Evolutionary conservation across 2,113 vertebrate genomes (phyloP).

Genomic region (Phaetusa simplex): DNA sequence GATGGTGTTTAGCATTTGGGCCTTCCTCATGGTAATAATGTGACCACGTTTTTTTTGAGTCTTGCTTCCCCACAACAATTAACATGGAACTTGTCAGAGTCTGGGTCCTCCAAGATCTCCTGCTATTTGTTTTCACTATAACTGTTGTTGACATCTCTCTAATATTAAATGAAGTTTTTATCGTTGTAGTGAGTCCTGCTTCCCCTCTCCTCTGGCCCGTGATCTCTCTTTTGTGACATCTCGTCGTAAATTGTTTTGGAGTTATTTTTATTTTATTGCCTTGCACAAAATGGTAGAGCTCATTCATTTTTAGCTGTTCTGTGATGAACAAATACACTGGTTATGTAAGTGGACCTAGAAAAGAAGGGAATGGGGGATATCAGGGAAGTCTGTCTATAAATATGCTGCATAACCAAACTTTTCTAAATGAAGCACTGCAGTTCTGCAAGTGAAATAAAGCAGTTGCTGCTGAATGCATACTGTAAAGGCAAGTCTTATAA

Average conservation of each 20-base stretch:
- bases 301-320: background rate
- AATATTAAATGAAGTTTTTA: conserved; percentile 33
- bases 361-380: background rate
- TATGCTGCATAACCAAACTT: conserved; percentile 8
- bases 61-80: background rate
- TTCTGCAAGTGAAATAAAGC: conserved; percentile 21
- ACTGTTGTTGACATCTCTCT: conserved; percentile 6
- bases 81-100: background rate
- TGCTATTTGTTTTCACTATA: conserved; percentile 34
- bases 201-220: background rate
- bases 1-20: background rate
- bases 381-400: background rate
- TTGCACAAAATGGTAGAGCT: background rate
- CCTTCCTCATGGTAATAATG: background rate
- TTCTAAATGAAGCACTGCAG: background rate
- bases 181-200: background rate
- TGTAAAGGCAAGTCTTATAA: conserved; percentile 39
- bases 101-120: background rate
- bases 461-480: background rate
- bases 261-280: background rate
- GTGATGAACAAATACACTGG: background rate
- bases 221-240: background rate
- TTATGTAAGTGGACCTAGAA: conserved; percentile 2
- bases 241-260: background rate
- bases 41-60: background rate